phyloP scores from a whole-genome alignment of 2,113 vertebrate species.

The Lophotis ruficrista region DNA sequence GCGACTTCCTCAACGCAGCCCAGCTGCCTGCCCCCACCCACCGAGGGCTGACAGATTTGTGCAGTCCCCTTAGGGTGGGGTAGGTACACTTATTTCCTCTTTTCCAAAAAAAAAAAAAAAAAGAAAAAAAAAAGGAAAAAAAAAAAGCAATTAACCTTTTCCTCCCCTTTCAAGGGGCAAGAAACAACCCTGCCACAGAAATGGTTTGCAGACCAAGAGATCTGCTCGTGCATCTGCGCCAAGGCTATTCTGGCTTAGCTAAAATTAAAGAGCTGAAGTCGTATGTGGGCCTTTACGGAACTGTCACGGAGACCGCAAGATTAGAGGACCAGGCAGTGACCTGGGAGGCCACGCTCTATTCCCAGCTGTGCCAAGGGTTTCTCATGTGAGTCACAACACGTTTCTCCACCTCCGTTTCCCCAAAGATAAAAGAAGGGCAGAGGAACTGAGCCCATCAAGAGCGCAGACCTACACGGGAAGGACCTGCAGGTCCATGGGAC shows the following conservation, averaged over 20 bases:
- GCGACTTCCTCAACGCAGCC: conserved; percentile 39
- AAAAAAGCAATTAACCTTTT: neutral
- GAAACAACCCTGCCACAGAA: neutral
- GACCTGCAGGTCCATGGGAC: neutral
- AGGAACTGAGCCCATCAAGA: neutral
- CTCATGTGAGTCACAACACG: neutral
- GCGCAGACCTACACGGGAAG: neutral
- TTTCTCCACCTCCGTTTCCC: neutral
- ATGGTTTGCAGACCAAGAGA: neutral
- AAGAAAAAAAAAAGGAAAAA: accelerated
- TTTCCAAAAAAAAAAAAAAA: neutral
- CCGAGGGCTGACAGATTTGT: conserved; percentile 50
- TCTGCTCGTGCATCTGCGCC: neutral
- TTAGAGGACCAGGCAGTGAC: neutral
- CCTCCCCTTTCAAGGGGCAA: neutral
- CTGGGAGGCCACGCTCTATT: neutral
- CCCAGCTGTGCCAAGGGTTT: neutral
- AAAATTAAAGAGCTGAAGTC: conserved; percentile 32
- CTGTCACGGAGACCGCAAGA: neutral
- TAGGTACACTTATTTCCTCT: conserved; percentile 41
- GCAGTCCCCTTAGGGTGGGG: conserved; percentile 39
- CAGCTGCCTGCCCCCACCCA: conserved; percentile 29
- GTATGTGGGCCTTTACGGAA: neutral
- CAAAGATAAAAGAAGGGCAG: neutral
- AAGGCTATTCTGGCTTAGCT: neutral